Evolutionary conservation across 2,797 vertebrate genomes (phyloP).

Genomic region (Paedocypris micromegethes): DNA sequence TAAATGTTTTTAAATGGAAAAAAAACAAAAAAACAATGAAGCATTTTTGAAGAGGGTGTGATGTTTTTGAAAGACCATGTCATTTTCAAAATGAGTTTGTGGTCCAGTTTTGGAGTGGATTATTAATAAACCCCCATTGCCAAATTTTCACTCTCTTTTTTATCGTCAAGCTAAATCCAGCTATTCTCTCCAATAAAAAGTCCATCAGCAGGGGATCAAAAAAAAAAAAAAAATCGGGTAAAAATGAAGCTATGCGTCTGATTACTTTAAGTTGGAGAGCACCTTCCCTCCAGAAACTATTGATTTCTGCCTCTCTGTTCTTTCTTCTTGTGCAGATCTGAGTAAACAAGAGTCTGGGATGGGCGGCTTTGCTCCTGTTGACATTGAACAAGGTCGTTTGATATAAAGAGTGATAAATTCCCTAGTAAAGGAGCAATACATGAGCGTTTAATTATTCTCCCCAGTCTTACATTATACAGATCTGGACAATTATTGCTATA

Average conservation of each 20-base stretch:
- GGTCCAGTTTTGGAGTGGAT: too few species aligned
- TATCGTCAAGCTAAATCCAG: background rate
- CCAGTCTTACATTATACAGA: slow-evolving; percentile 19
- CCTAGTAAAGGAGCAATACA: slow-evolving; percentile 52
- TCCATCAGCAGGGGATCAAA: background rate
- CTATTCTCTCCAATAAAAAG: background rate
- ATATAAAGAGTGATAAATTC: slow-evolving; percentile 71
- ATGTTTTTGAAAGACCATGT: too few species aligned
- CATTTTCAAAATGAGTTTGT: too few species aligned
- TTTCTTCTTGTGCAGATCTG: slow-evolving; percentile 62
- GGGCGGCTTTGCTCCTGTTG: slow-evolving; percentile 10
- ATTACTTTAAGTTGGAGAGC: slow-evolving; percentile 18
- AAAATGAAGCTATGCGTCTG: slow-evolving; percentile 28
- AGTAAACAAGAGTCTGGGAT: slow-evolving; percentile 58
- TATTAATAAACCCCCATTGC: too few species aligned
- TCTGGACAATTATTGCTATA: too few species aligned
- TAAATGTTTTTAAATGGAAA: too few species aligned
- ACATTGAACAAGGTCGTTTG: slow-evolving; percentile 54
- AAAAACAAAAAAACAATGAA: too few species aligned
- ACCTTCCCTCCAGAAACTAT: slow-evolving; percentile 49
- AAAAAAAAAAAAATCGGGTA: background rate
- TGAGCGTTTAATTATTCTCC: slow-evolving; percentile 39
- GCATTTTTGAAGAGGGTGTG: too few species aligned
- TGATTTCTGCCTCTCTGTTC: slow-evolving; percentile 66
- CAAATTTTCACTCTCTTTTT: background rate